Conservation (phyloP, 2,797 vertebrate species). For the Enteromius fasciolatus region DNA sequence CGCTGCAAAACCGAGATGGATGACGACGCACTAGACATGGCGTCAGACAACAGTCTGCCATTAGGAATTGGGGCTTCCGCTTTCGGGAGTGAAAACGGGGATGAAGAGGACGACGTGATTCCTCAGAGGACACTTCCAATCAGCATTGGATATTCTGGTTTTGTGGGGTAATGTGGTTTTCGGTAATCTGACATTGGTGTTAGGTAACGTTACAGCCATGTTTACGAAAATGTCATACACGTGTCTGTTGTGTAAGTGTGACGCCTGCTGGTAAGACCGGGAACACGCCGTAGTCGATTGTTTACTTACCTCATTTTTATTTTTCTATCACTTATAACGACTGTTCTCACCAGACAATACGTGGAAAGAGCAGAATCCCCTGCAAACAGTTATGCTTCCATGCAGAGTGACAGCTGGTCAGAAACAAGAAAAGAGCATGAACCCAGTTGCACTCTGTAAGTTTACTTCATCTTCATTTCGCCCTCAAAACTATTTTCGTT, state of each 20-base stretch:
- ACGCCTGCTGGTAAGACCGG: conserved; percentile 31
- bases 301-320: no score
- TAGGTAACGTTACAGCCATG: no score
- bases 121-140: conserved; percentile 70
- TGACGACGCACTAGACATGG: conserved; percentile 21
- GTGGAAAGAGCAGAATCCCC: conserved; percentile 62
- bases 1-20: conserved; percentile 15
- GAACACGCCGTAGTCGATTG: background rate
- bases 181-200: no score
- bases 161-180: background rate
- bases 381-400: conserved; percentile 69
- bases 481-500: background rate
- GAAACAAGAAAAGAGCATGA: background rate
- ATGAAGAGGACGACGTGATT: conserved; percentile 62
- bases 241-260: background rate
- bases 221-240: background rate
- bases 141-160: conserved; percentile 53
- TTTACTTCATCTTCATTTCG: background rate
- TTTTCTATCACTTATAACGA: background rate
- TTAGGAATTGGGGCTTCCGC: conserved; percentile 67
- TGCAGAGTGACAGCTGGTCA: conserved; percentile 63
- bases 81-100: conserved; percentile 48
- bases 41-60: conserved; percentile 54
- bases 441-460: conserved; percentile 59
- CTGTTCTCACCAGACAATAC: conserved; percentile 53